Evolutionary conservation across 1,140 invertebrate genomes (phyloP), one percentile per base, ranked within the genome.

Genomic region (Drosophila murphyi): DNA sequence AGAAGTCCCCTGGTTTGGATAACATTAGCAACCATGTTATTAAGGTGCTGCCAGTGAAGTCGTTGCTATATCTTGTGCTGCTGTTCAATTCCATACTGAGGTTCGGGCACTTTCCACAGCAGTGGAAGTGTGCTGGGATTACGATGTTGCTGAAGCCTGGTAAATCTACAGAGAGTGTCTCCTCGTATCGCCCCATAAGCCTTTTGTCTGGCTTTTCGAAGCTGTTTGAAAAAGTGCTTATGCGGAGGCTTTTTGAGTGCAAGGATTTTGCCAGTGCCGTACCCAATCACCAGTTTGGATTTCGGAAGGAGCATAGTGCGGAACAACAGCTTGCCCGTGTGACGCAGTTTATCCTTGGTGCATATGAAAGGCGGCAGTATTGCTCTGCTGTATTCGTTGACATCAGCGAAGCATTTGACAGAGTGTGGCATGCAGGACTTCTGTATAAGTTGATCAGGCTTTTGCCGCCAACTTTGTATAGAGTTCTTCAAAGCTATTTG

Each of bases 371-470:
- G 0, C 34, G 20, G 1, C 12, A 59, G 4, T 68, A 32, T 10
- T 64, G 52, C 4, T 68, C 57, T 0, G 70, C 70, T 0, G 45
- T 54, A 0, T 69, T 62, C 3, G 1, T 77, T 0, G 70, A 77
- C 8, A 28, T 77, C 0, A 12, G 43, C 0, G 48, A 72, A 35
- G 69, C 74, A 0, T 72, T 69, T 37, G 75, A 72, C 4, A 29
- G 60, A 3, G 60, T 70, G 0, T 73, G 71, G 64, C 60, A 73
- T 20, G 2, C 2, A 0, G 71, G 64, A 0, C 28, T 78, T 2
- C n/a, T 73, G 1, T 35, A 3, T 5, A 77, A 73, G 48, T 37
- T 72, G 0, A 57, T 34, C 0, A 54, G 59, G 10, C 39, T 47
- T 0, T 6, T 76, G 1, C 64, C 70, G 6, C 7, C 5, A 0